phyloP scores from a whole-genome alignment of 2,797 vertebrate species.

The Ceyx erithaca region DNA sequence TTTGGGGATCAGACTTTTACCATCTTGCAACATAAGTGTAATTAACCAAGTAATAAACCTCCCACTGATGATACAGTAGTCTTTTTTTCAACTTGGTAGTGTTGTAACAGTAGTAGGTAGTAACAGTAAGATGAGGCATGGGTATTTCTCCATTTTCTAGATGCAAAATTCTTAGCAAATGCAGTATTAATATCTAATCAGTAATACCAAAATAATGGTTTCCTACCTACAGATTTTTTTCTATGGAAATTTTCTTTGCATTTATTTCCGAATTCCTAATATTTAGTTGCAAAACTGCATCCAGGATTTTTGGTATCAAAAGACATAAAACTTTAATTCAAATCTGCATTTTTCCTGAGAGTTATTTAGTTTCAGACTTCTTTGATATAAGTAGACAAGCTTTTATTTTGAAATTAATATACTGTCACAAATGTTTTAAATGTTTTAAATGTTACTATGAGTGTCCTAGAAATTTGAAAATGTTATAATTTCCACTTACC shows the following conservation, averaged over 20 bases:
- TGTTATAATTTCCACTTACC: neutral
- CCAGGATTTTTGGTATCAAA: neutral
- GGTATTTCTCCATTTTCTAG: neutral
- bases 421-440: neutral
- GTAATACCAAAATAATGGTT: neutral
- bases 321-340: too few species aligned
- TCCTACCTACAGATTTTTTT: neutral
- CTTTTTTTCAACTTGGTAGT: neutral
- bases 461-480: neutral
- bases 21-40: neutral
- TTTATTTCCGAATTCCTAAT: neutral
- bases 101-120: neutral
- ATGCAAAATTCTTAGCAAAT: neutral
- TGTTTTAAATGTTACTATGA: neutral
- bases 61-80: neutral
- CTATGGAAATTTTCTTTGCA: neutral
- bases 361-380: neutral
- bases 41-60: neutral
- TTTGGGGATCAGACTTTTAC: neutral
- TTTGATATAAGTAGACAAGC: neutral
- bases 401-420: neutral
- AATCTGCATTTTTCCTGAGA: too few species aligned
- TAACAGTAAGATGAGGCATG: neutral
- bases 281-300: neutral
- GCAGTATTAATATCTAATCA: neutral